Base-by-base conservation (phyloP, 2,888 invertebrate genomes). In the Liodrosophila aerea region DNA sequence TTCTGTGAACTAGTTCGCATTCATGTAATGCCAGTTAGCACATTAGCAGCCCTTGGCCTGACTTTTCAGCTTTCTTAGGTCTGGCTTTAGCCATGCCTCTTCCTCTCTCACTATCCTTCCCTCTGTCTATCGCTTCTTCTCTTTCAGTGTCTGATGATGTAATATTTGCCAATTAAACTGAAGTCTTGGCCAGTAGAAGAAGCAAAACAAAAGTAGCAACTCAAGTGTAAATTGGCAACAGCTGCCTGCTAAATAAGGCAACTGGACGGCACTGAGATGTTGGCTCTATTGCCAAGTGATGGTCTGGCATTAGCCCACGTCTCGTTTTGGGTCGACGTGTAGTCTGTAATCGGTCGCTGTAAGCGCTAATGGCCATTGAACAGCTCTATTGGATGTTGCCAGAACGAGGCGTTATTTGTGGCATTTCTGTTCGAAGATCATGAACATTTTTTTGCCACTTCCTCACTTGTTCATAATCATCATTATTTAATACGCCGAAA, bases 401-500 rank as follows among this genome's bases (percentile, higher is more conserved):
- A 4, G 33, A 67, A 63, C 61, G 70, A 61, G 71, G 62, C 57
- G 61, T 66, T 57, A 47, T 41, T 49, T 22, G 50, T 15, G 16
- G 22, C 22, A 9, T 15, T 34, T 49, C 49, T 33, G 41, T 56
- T 54, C 67, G 45, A 50, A 63, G 39, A 49, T 51, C 22, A 22
- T 22, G 5, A 22, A 22, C 3, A 22, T 22, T 22, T 5, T 22
- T 56, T 63, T 18, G 16, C 73, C 82, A 80, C 83, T 81, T 81
- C 81, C 81, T 81, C 81, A 77, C 82, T 80, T 81, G 75, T 73
- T 72, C 68, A 77, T 81, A 81, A 81, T 82, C 80, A 81, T 81
- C 80, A 81, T 81, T 81, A 81, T 81, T 80, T 82, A 81, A 81
- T 82, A 76, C 73, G 47, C 77, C 73, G 71, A 78, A 73, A 77